Evolutionary conservation across 2,888 invertebrate species (phyloP), one percentile per base, ranked within the genome.

Genomic region (Lottia gigantea): DNA sequence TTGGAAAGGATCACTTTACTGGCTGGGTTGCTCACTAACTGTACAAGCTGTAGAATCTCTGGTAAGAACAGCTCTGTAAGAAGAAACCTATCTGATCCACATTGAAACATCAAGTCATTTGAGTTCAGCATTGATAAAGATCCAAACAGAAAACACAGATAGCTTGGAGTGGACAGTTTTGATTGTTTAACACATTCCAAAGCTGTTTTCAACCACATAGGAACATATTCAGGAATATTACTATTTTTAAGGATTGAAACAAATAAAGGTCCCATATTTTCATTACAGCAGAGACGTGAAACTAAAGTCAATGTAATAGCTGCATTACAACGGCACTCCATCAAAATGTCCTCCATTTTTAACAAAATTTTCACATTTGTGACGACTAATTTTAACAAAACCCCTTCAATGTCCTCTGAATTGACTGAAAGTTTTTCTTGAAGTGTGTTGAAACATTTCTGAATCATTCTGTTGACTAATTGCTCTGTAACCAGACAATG

Each of bases 271-370:
- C 67, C 62, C 47, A 68, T 19, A n/a, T 63, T 19, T 55, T 71
- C 46, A 26, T 68, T 55, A 25, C 64, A 61, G 25, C 69, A 64
- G 25, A 80, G 31, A 63, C 78, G 80, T 15, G 83, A 62, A 64
- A 83, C 64, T 26, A 82, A 74, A 45, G 79, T 72, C 15, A 83
- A 73, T 67, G 79, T 79, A 79, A 85, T 85, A 4, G 80, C 79
- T 75, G 81, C 77, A 40, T 81, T 82, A 64, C 81, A 82, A 62
- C 82, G 79, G 73, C 83, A 83, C 69, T 85, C 85, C 55, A 83
- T 26, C 63, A 85, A 74, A 66, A 83, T 83, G 14, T 78, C 73
- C 47, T 82, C 85, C 83, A 78, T n/a, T 74, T 76, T 62, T 64
- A 64, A 74, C 40, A 40, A 40, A 64, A 61, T 64, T 23, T 25